These are phyloP conservation scores for Trachelipus rathkii DNA, from an alignment of 1,140 invertebrate genomes.

Conservation along the genomic window DNA sequence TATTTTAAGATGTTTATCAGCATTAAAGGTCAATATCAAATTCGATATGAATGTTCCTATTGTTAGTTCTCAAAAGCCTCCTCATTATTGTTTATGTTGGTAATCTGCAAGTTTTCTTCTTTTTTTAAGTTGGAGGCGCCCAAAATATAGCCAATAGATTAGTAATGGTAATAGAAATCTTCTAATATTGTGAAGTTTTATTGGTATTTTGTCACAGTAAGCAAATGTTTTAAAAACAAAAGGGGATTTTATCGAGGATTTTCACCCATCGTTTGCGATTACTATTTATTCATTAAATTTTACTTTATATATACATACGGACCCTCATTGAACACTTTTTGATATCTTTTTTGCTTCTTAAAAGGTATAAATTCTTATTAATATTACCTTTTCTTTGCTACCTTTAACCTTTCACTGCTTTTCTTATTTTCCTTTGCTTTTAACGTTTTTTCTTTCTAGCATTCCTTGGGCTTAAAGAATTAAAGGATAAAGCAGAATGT, in stretches of 20 bases:
- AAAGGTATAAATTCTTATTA: background rate
- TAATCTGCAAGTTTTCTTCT: background rate
- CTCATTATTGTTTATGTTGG: conserved; percentile 7
- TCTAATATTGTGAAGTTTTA: background rate
- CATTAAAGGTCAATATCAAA: conserved; percentile 12
- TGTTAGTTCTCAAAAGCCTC: conserved; percentile 4
- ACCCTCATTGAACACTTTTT: too few species aligned
- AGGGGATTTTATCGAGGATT: background rate
- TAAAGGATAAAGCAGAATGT: too few species aligned
- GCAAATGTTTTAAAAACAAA: background rate
- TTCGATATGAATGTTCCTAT: conserved; percentile 6
- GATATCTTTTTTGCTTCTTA: background rate
- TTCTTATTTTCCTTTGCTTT: too few species aligned
- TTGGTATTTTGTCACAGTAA: background rate
- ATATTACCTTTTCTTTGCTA: background rate
- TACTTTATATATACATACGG: too few species aligned
- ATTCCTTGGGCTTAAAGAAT: too few species aligned
- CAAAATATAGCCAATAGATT: conserved; percentile 6
- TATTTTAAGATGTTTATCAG: conserved; percentile 13
- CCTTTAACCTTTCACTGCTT: background rate
- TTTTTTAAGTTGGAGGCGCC: background rate
- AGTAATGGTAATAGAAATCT: conserved; percentile 11
- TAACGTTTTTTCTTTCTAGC: too few species aligned
- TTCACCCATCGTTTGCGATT: background rate
- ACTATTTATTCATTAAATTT: too few species aligned